Evolutionary conservation across 1,140 invertebrate genomes (phyloP).

Genomic region (Temnothorax nylanderi): DNA sequence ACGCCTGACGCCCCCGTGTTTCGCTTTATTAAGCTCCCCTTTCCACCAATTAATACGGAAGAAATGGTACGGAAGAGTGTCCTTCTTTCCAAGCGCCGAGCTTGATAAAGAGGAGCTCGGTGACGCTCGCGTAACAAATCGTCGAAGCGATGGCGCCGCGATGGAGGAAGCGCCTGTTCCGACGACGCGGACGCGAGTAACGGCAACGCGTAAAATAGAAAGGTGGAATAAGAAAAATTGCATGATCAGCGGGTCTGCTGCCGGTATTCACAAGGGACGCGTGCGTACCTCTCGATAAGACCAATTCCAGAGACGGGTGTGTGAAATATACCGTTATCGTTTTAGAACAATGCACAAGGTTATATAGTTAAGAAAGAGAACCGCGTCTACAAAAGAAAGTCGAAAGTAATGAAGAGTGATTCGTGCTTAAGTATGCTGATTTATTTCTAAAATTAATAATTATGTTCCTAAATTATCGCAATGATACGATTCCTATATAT

Average conservation of each 20-base stretch:
- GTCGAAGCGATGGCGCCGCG: conserved; percentile 19
- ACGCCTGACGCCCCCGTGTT: conserved; percentile 42
- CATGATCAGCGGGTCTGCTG: not conserved
- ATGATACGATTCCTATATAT: not conserved
- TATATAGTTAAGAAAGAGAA: not conserved
- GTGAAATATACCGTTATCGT: not conserved
- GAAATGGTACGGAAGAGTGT: conserved; percentile 54
- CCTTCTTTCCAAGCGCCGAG: conserved; percentile 26
- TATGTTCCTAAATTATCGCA: not conserved
- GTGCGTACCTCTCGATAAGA: conserved; percentile 29
- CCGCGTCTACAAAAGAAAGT: not conserved
- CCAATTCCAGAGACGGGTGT: not conserved
- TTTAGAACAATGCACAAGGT: not conserved
- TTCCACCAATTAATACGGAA: conserved; percentile 59
- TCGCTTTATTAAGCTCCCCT: conserved; percentile 55
- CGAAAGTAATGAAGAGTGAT: not conserved
- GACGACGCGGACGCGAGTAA: not conserved
- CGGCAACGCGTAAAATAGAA: not conserved
- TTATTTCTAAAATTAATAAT: not conserved
- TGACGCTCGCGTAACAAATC: conserved; percentile 32
- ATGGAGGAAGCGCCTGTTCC: not conserved
- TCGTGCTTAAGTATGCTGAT: not conserved
- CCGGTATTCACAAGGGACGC: conserved; percentile 8
- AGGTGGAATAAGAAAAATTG: conserved; percentile 37
- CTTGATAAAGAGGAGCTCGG: conserved; percentile 26